Base-by-base conservation (phyloP, 1,140 invertebrate genomes). In the Atta texana region DNA sequence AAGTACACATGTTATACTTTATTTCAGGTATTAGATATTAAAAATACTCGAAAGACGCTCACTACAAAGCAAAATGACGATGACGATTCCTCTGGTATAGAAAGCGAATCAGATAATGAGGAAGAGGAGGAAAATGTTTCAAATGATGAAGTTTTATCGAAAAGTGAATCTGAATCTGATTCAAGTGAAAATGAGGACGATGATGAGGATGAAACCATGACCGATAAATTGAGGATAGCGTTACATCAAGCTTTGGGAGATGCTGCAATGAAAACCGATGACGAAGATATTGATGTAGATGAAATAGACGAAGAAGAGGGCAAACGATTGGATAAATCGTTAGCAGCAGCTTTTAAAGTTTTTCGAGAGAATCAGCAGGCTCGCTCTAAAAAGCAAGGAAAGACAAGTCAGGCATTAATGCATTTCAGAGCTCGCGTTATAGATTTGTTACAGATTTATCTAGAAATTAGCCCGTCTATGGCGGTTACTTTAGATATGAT, bases 261-360 rank as follows among this genome's bases (percentile, higher is more conserved):
- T 57, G 95, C 95, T 63, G 95, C 95, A 1, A 90, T 93, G 14
- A 95, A 96, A 89, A 96, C 96, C 49, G 97, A 97, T 72, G 95
- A 96, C 34, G 97, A 97, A 92, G 97, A 97, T 85, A 95, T 98
- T 10, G 97, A 98, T 88, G 96, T 97, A 21, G 97, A 98, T 91
- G 96, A 97, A 87, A 97, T 98, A 61, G 96, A 96, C 84, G 97
- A 98, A 90, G 97, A 96, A 87, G 97, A 98, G 93, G 97, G 97
- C 6, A 96, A 97, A 87, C 96, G 96, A 87, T 93, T 98, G 4
- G 96, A 98, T 91, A 94, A 96, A 89, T 97, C 97, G 2, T 92
- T 98, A 34, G 96, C 96, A 1, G 96, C 96, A 61, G 97, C 97
- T 1, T 98, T 98, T 91, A 97, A 96, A 91, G 95, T 96, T 76